A percentile compares a stretch with the other conserved stretches of the same genome.
phyloP scores from a whole-genome alignment of 2,888 invertebrate species.

The Luperina testacea region DNA sequence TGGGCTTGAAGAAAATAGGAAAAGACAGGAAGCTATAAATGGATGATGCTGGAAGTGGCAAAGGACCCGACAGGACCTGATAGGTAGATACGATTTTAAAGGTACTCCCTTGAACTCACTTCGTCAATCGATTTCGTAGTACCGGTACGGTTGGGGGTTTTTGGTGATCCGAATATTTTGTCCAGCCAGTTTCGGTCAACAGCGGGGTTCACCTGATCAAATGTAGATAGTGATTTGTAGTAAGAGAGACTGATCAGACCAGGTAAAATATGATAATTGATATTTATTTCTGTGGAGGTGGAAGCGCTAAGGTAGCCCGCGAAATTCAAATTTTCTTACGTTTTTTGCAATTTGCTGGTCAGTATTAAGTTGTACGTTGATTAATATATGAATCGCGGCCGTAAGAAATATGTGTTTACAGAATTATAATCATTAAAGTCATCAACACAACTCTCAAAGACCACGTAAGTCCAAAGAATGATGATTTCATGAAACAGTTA shows the following conservation, averaged over 20 bases:
- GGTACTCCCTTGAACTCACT: conserved; percentile 36
- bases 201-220: conserved; percentile 23
- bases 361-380: too few relatives aligned
- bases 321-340: too few relatives aligned
- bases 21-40: not conserved
- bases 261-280: not conserved
- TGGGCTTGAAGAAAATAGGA: not conserved
- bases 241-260: not conserved
- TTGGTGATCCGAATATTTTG: conserved; percentile 2
- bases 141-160: not conserved
- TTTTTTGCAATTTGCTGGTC: too few relatives aligned
- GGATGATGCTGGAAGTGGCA: not conserved
- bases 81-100: not conserved
- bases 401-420: too few relatives aligned
- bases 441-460: too few relatives aligned
- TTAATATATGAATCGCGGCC: too few relatives aligned
- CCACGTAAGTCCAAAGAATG: too few relatives aligned
- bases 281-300: not conserved
- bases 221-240: not conserved
- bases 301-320: too few relatives aligned
- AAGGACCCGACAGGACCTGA: not conserved
- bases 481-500: too few relatives aligned
- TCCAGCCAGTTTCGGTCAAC: conserved; percentile 10
- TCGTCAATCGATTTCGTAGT: not conserved
- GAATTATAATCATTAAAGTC: too few relatives aligned